These are phyloP conservation scores for Gasterosteus nipponicus DNA, from an alignment of 2,113 vertebrate species.

Conservation along the genomic window DNA sequence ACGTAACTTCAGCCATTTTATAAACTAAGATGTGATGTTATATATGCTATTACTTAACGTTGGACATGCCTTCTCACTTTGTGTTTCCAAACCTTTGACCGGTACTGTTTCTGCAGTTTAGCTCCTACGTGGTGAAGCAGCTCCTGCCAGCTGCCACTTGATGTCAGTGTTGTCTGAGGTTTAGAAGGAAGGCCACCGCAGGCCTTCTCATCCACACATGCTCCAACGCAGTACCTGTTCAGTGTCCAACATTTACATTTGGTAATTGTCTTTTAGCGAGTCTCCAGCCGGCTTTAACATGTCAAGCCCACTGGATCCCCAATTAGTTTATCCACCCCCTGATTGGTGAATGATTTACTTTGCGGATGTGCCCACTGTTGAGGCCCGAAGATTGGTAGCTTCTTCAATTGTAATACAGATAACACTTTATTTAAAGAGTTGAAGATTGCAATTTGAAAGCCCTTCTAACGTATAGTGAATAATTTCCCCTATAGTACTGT, in stretches of 20 bases:
- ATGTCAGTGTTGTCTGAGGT: constrained; percentile 47
- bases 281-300: constrained; percentile 19
- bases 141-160: constrained; percentile 14
- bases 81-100: too few species aligned
- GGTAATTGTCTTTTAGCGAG: constrained; percentile 32
- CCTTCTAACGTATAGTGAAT: neutral
- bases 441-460: constrained; percentile 19
- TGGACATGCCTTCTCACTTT: too few species aligned
- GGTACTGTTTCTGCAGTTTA: neutral
- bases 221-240: neutral
- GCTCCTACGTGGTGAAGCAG: neutral
- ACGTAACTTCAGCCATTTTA: too few species aligned
- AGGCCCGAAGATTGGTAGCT: constrained; percentile 9
- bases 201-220: neutral
- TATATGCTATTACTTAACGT: too few species aligned
- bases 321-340: constrained; percentile 37
- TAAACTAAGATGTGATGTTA: too few species aligned
- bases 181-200: neutral
- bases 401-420: constrained; percentile 8
- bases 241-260: constrained; percentile 34
- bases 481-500: neutral
- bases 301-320: constrained; percentile 7
- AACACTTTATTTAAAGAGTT: constrained; percentile 17
- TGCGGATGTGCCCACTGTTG: neutral
- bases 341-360: constrained; percentile 24